Base-by-base conservation (phyloP, 2,113 vertebrate genomes). In the Carassius gibelio region DNA sequence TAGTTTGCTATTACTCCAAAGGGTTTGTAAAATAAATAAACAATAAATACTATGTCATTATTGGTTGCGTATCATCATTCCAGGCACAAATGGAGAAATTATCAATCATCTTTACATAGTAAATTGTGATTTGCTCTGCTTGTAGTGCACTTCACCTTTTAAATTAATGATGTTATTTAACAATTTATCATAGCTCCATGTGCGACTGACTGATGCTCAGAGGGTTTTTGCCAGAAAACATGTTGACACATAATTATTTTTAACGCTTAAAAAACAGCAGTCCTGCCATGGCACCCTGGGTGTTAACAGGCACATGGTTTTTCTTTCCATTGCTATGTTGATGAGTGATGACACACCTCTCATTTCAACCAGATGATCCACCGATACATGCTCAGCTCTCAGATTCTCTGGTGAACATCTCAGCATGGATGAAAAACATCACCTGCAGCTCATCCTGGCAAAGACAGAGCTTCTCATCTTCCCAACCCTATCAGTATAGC, bases 231-330 rank as follows among this genome's bases (percentile, higher is more conserved):
- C 93, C 91, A 92, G 93, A 93, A 90, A 89, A 89, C 91, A 45
- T 68, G 26, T 89, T 91, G 88, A 91, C 88, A 90, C 91, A 93
- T 93, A 93, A 94, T 92, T 93, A 88, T 92, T 91, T 89, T 91
- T 93, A 93, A 93, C 94, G 93, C 90, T 92, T 90, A 90, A 91
- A 90, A 92, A 93, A 95, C 90, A 92, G 91, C 87, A 86, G 89
- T 88, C 87, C 85, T 78, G 82, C 84, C 87, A 90, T 94, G 93
- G 91, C 91, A 90, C 88, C 83, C 83, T 15, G 30, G 30, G 76
- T 68, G 34, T 14, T 81, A 30, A 75, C 6, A 45, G 93, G 93
- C 93, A 92, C 93, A 89, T 64, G 30, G 36, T 91, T 92, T 92
- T 91, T 84, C 64, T 75, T 88, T 1, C 38, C 38, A 42, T 6